These are phyloP conservation scores for Hemithea aestivaria DNA, from an alignment of 2,888 invertebrate genomes.

Conservation along the genomic window DNA sequence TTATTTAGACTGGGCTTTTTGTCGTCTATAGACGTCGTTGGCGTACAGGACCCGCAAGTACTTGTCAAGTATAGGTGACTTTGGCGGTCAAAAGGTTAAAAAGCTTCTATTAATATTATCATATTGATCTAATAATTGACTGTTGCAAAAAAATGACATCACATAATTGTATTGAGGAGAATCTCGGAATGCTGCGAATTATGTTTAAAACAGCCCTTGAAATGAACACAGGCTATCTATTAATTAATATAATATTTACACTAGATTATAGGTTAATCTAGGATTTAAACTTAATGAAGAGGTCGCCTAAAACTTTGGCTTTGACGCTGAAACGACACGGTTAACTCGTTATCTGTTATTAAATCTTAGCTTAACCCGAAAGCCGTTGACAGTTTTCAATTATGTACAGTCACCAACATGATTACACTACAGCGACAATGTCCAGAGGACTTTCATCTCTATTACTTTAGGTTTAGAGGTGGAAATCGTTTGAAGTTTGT, in stretches of 20 bases:
- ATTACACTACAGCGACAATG: slow-evolving; percentile 7
- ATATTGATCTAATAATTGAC: too few species aligned
- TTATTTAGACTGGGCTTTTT: too few species aligned
- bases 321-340: slow-evolving; percentile 27
- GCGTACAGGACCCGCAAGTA: too few species aligned
- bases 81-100: too few species aligned
- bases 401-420: slow-evolving; percentile 33
- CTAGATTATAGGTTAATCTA: background rate
- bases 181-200: too few species aligned
- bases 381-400: slow-evolving; percentile 54
- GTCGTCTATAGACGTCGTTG: too few species aligned
- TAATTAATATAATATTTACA: background rate
- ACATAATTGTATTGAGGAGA: too few species aligned
- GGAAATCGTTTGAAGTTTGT: background rate
- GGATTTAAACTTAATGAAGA: slow-evolving; percentile 12
- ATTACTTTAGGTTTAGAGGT: background rate
- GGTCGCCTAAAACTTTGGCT: slow-evolving; percentile 18
- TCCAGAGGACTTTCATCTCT: slow-evolving; percentile 4
- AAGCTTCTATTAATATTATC: too few species aligned
- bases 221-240: too few species aligned
- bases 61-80: too few species aligned
- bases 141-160: too few species aligned
- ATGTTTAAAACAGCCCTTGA: too few species aligned
- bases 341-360: slow-evolving; percentile 53
- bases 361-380: slow-evolving; percentile 40